Conservation (phyloP, 2,888 invertebrate genomes). For the Leptura quadrifasciata region DNA sequence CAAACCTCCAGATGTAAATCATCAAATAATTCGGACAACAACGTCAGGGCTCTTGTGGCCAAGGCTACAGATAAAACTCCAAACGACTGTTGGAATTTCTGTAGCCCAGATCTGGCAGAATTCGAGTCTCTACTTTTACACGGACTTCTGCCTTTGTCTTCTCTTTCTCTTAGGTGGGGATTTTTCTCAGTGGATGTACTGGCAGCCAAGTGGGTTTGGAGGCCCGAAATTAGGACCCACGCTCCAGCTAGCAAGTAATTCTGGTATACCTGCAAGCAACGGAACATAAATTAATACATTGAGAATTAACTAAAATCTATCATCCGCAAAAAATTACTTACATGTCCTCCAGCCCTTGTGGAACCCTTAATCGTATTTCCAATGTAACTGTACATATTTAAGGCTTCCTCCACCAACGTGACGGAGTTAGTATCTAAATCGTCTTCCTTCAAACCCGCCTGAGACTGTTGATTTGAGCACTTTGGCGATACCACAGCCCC, state of each 20-base stretch:
- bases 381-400: conserved; percentile 89
- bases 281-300: background rate
- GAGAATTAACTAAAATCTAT: background rate
- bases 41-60: conserved; percentile 87
- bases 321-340: conserved; percentile 73
- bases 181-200: conserved; percentile 75
- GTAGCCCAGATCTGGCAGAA: conserved; percentile 79
- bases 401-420: conserved; percentile 89
- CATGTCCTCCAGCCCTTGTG: conserved; percentile 90
- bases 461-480: conserved; percentile 71
- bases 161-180: conserved; percentile 71
- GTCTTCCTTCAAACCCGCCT: conserved; percentile 78
- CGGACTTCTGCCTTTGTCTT: conserved; percentile 78
- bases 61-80: conserved; percentile 93
- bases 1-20: conserved; percentile 86
- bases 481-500: conserved; percentile 78
- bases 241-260: conserved; percentile 92
- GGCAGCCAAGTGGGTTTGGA: conserved; percentile 87
- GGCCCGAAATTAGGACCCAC: conserved; percentile 90
- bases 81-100: conserved; percentile 90
- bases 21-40: conserved; percentile 84
- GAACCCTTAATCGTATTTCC: conserved; percentile 88
- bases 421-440: conserved; percentile 88
- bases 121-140: conserved; percentile 77
- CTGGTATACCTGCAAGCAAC: conserved; percentile 82